Percentiles rank a stretch among this genome's conserved stretches.
Evolutionary conservation across 2,888 invertebrate genomes (phyloP).

Genomic region (Scrobipalpa costella): DNA sequence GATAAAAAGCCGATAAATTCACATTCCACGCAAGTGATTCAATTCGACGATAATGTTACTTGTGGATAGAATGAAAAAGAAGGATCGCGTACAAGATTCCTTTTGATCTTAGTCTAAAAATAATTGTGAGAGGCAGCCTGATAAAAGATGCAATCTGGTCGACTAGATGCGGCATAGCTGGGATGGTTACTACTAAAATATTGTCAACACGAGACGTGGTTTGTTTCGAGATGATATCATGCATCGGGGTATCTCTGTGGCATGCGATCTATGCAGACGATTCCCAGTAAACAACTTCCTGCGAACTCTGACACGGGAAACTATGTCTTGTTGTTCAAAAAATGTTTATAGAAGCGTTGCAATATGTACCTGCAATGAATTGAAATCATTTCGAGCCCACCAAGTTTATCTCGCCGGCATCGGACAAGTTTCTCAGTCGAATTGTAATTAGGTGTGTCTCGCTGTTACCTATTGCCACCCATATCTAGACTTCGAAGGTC

Average conservation of each 20-base stretch:
- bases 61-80: constrained; percentile 35
- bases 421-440: constrained; percentile 44
- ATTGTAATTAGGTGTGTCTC: constrained; percentile 64
- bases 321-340: neutral
- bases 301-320: constrained; percentile 13
- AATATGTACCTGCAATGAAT: neutral
- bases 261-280: constrained; percentile 46
- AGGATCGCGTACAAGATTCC: constrained; percentile 44
- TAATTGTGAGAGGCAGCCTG: constrained; percentile 52
- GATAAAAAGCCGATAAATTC: constrained; percentile 21
- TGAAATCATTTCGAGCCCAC: neutral
- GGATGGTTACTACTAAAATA: constrained; percentile 58
- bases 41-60: constrained; percentile 25
- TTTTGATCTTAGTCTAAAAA: constrained; percentile 53
- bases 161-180: constrained; percentile 41
- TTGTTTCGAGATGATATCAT: constrained; percentile 48
- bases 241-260: constrained; percentile 42
- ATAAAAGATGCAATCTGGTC: constrained; percentile 55
- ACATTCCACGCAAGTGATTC: constrained; percentile 21
- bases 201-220: constrained; percentile 48
- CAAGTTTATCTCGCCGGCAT: constrained; percentile 4
- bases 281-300: constrained; percentile 25
- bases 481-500: constrained; percentile 77
- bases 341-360: neutral
- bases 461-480: constrained; percentile 64